Evolutionary conservation across 2,797 vertebrate genomes (phyloP).

Genomic region (Cuniculus paca): DNA sequence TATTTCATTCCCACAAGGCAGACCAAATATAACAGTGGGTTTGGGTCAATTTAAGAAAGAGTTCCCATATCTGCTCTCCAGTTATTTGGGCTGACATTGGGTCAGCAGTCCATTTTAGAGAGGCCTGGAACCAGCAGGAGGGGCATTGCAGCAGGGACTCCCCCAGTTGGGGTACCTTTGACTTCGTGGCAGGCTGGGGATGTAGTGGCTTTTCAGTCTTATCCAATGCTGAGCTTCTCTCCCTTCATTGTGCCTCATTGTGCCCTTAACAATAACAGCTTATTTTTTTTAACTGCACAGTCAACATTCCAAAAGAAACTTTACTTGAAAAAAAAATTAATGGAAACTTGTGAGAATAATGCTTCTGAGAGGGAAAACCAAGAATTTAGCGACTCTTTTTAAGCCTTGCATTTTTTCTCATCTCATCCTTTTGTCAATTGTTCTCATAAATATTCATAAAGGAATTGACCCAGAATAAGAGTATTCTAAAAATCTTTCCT

Average conservation of each 20-base stretch:
- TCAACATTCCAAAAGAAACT: background rate
- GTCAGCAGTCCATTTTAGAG: background rate
- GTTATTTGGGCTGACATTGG: background rate
- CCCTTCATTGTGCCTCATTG: background rate
- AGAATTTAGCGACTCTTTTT: background rate
- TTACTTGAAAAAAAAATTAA: background rate
- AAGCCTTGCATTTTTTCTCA: background rate
- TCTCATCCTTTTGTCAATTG: slow-evolving; percentile 14
- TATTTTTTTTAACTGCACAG: slow-evolving; percentile 1
- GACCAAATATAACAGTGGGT: background rate
- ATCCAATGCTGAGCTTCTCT: background rate
- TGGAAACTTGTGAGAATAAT: background rate
- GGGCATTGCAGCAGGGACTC: accelerated
- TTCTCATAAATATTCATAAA: slow-evolving; percentile 64
- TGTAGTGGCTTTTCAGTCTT: background rate
- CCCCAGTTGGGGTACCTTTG: background rate
- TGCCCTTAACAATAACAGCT: background rate
- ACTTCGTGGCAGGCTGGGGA: too few relatives aligned
- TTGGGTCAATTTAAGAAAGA: slow-evolving; percentile 8
- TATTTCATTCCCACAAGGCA: slow-evolving; percentile 22
- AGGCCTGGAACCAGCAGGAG: background rate
- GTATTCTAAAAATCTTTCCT: slow-evolving; percentile 43
- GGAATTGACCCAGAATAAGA: slow-evolving; percentile 32
- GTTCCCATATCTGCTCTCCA: background rate
- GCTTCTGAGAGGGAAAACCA: background rate